Evolutionary conservation across 2,797 vertebrate genomes (phyloP).

Genomic region (Knipowitschia caucasica): DNA sequence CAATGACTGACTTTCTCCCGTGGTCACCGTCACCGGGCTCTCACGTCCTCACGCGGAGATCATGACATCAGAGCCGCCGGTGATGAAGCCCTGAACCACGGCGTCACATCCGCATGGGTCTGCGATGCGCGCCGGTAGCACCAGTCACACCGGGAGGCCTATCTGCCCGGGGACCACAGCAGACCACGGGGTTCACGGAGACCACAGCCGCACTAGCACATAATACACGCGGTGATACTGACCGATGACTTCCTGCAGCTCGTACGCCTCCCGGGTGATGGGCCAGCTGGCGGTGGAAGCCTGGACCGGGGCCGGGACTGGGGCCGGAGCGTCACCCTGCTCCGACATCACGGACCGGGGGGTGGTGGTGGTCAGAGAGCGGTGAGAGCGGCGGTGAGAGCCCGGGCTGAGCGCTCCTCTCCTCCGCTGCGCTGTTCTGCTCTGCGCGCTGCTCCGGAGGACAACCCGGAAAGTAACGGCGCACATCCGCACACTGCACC

Average conservation of each 20-base stretch:
- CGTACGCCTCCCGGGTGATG: constrained; percentile 93
- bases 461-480: constrained; percentile 73
- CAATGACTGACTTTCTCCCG: too few species aligned
- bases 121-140: constrained; percentile 74
- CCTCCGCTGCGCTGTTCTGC: constrained; percentile 64
- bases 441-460: constrained; percentile 59
- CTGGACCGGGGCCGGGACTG: constrained; percentile 76
- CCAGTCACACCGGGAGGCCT: too few species aligned
- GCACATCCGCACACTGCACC: background rate
- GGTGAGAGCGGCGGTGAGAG: constrained; percentile 29
- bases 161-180: too few species aligned
- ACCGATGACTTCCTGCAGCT: constrained; percentile 99
- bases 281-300: constrained; percentile 89
- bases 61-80: too few species aligned
- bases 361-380: constrained; percentile 62
- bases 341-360: constrained; percentile 88
- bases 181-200: too few species aligned
- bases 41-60: too few species aligned
- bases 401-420: constrained; percentile 63
- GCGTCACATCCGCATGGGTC: constrained; percentile 75
- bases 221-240: constrained; percentile 75
- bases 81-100: too few species aligned
- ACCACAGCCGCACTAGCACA: too few species aligned
- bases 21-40: too few species aligned
- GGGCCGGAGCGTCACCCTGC: constrained; percentile 82